Percentiles rank a stretch among this genome's conserved stretches.
These are phyloP conservation scores for Setipinna tenuifilis DNA, from an alignment of 2,797 vertebrate genomes.

Conservation along the genomic window DNA sequence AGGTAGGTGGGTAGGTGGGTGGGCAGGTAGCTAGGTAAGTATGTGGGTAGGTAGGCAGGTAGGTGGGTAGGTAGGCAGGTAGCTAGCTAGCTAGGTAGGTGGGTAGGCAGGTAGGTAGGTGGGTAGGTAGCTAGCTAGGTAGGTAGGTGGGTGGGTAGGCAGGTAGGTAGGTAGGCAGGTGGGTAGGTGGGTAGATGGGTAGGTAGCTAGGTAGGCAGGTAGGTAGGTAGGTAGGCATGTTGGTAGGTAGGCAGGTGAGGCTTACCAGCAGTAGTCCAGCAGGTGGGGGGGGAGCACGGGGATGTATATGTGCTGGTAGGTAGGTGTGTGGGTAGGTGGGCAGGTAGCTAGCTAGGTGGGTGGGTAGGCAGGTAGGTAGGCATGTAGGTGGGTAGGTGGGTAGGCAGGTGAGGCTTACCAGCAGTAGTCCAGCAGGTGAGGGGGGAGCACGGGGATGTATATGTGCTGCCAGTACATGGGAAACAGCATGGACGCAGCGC, in stretches of 20 bases:
- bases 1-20: slow-evolving; percentile 36
- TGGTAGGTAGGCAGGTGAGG: slow-evolving; percentile 25
- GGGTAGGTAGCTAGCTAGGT: neutral
- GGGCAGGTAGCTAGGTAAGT: slow-evolving; percentile 48
- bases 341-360: too few species aligned
- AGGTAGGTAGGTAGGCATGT: too few species aligned
- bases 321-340: too few species aligned
- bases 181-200: too few species aligned
- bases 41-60: slow-evolving; percentile 18
- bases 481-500: slow-evolving; percentile 91
- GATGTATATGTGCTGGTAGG: slow-evolving; percentile 92
- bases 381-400: too few species aligned
- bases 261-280: slow-evolving; percentile 99
- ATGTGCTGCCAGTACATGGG: slow-evolving; percentile 99
- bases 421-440: slow-evolving; percentile 98
- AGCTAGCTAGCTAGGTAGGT: too few species aligned
- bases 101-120: too few species aligned
- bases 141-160: slow-evolving; percentile 16
- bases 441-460: slow-evolving; percentile 97
- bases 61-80: too few species aligned
- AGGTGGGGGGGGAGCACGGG: slow-evolving; percentile 96
- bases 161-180: neutral
- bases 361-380: too few species aligned
- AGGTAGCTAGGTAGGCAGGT: too few species aligned
- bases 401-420: slow-evolving; percentile 85